Evolutionary conservation across 2,113 vertebrate genomes (phyloP).

Genomic region (Phylloscopus trochilus): DNA sequence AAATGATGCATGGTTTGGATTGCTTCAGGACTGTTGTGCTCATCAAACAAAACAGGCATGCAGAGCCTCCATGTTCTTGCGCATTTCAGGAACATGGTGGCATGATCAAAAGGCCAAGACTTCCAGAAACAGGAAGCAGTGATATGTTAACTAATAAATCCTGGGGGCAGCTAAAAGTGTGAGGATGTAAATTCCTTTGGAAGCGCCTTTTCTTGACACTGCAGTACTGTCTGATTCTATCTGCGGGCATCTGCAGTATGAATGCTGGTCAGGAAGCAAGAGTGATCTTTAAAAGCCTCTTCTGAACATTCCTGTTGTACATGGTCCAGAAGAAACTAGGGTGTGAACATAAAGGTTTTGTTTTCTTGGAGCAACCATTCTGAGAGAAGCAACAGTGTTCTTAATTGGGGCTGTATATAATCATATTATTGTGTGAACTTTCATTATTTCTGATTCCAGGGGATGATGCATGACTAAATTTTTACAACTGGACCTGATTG

Average conservation of each 20-base stretch:
- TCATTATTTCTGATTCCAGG: constrained; percentile 13
- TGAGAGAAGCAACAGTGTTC: background rate
- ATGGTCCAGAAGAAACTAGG: background rate
- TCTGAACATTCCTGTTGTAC: background rate
- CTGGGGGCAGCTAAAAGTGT: background rate
- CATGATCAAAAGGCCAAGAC: background rate
- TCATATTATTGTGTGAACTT: constrained; percentile 6
- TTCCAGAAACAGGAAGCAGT: constrained; percentile 11
- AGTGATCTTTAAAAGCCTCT: background rate
- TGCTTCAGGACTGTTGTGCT: background rate
- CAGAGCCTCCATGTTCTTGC: background rate
- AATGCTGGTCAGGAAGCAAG: background rate
- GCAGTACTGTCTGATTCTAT: background rate
- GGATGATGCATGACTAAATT: constrained; percentile 7
- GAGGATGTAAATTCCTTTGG: background rate
- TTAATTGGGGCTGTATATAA: background rate
- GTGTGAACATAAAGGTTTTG: background rate
- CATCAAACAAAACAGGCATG: background rate
- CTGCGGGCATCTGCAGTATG: background rate
- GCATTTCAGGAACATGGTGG: background rate
- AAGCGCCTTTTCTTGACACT: background rate
- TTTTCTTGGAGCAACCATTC: background rate
- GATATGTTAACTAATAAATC: constrained; percentile 1
- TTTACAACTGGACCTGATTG: constrained; percentile 25
- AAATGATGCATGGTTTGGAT: background rate